These are phyloP conservation scores for Panopea generosa DNA, from an alignment of 2,888 invertebrate species.

Conservation along the genomic window DNA sequence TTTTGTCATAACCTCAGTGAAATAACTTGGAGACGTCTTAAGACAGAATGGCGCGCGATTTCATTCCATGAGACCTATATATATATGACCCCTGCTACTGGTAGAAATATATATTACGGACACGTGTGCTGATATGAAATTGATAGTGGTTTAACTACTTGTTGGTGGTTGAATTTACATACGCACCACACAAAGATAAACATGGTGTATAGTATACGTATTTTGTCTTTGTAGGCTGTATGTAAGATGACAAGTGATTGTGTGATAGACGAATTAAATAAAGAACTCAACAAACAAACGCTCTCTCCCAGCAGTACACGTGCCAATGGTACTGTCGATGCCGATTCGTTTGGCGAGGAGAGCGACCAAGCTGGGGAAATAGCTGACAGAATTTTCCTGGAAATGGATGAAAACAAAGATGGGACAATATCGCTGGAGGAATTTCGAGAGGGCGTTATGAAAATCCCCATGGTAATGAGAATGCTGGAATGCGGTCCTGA, in stretches of 20 bases:
- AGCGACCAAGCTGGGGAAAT: slow-evolving; percentile 46
- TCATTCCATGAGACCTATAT: too few species aligned
- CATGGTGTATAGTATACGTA: too few species aligned
- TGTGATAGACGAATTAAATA: slow-evolving; percentile 40
- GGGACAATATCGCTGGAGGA: slow-evolving; percentile 59
- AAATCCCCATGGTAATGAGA: slow-evolving; percentile 51
- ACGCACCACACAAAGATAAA: too few species aligned
- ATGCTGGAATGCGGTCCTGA: slow-evolving; percentile 57
- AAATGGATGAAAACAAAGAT: slow-evolving; percentile 62
- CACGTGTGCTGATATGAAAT: too few species aligned
- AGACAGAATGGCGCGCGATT: too few species aligned
- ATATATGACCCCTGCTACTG: too few species aligned
- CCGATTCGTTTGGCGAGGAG: slow-evolving; percentile 22
- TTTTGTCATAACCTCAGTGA: too few species aligned
- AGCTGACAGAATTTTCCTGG: slow-evolving; percentile 47
- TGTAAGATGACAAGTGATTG: slow-evolving; percentile 53
- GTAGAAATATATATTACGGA: too few species aligned
- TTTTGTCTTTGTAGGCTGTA: slow-evolving; percentile 47
- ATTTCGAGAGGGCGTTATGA: slow-evolving; percentile 57
- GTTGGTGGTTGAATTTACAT: too few species aligned
- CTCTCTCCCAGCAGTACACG: not conserved
- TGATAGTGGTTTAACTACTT: too few species aligned
- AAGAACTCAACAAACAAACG: slow-evolving; percentile 21
- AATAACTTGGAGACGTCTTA: too few species aligned
- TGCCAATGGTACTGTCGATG: not conserved